phyloP scores from a whole-genome alignment of 2,113 vertebrate genomes.

The Turnix velox region DNA sequence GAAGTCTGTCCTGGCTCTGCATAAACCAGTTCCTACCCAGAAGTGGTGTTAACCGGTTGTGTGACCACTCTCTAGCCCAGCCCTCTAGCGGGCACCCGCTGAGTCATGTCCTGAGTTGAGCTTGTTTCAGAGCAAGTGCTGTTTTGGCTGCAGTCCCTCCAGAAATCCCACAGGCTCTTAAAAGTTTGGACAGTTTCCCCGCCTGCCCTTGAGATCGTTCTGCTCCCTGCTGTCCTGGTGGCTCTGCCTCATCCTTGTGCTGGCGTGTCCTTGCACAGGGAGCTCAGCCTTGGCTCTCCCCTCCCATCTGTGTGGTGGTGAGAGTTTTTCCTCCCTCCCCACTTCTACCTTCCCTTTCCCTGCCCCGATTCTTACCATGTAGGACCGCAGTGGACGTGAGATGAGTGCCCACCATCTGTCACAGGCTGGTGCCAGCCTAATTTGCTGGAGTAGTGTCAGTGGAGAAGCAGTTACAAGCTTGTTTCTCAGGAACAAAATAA shows the following conservation, averaged over 20 bases:
- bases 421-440: not conserved
- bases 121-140: not conserved
- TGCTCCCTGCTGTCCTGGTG: not conserved
- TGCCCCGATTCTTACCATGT: not conserved
- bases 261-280: not conserved
- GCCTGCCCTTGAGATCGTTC: not conserved
- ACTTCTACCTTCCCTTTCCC: not conserved
- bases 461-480: not conserved
- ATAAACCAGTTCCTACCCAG: not conserved
- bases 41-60: rapidly evolving
- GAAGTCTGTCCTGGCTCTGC: not conserved
- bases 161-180: not conserved
- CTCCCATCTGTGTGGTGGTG: not conserved
- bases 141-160: not conserved
- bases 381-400: not conserved
- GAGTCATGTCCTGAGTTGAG: not conserved
- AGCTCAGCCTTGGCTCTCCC: not conserved
- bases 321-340: not conserved
- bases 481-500: conserved; percentile 11
- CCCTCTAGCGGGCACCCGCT: not conserved
- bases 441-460: not conserved
- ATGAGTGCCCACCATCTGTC: conserved; percentile 27
- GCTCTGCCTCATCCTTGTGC: not conserved
- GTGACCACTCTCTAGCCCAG: not conserved
- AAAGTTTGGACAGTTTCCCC: not conserved